phyloP scores from a whole-genome alignment of 2,113 vertebrate species.

The Tupaia tana region DNA sequence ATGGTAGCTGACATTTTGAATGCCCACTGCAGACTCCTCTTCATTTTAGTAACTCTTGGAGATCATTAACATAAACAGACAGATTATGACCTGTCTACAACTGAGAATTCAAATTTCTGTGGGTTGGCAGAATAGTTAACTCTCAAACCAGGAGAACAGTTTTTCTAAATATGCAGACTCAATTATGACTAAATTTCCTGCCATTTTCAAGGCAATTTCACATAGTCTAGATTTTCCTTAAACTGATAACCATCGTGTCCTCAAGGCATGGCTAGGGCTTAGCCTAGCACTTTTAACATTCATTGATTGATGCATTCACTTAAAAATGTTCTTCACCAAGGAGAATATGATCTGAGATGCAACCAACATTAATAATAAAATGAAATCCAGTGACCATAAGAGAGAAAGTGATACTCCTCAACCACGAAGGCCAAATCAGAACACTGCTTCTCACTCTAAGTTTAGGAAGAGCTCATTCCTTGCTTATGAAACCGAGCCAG shows the following conservation, averaged over 20 bases:
- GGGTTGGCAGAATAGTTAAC: constrained; percentile 7
- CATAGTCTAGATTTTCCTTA: constrained; percentile 34
- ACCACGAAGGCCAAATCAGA: background rate
- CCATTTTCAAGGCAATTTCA: constrained; percentile 37
- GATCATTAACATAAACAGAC: constrained; percentile 35
- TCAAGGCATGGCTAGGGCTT: background rate
- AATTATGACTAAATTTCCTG: constrained; percentile 40
- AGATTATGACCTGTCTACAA: constrained; percentile 25
- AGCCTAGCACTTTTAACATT: constrained; percentile 14
- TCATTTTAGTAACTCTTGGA: constrained; percentile 48
- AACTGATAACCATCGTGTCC: constrained; percentile 43
- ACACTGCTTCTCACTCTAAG: constrained; percentile 28
- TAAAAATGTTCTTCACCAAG: constrained; percentile 56
- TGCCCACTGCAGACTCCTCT: constrained; percentile 4
- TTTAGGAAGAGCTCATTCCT: background rate
- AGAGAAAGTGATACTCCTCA: background rate
- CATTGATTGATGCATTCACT: constrained; percentile 40
- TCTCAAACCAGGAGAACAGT: constrained; percentile 23
- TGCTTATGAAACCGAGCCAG: too few relatives aligned
- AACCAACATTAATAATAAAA: constrained; percentile 52
- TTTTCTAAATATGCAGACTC: constrained; percentile 56
- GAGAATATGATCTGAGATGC: constrained; percentile 2
- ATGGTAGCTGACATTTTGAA: constrained; percentile 31
- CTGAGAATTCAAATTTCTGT: constrained; percentile 29
- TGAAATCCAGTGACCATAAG: constrained; percentile 50